phyloP scores from a whole-genome alignment of 1,140 invertebrate genomes.

The Pomacea maculata region DNA sequence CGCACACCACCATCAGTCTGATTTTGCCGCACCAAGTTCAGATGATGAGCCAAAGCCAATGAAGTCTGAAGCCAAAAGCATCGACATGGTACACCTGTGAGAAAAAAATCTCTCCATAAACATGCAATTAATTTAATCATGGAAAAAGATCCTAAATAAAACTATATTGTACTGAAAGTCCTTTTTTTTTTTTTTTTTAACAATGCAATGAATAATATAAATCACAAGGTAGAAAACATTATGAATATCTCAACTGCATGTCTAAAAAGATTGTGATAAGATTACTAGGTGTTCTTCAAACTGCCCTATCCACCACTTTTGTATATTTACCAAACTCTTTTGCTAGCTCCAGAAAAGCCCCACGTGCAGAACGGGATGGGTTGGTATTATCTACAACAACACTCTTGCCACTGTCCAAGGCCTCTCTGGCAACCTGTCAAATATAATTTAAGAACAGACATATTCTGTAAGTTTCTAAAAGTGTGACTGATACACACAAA shows the following conservation, averaged over 20 bases:
- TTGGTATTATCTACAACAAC: conserved; percentile 95
- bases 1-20: conserved; percentile 70
- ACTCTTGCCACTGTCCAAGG: conserved; percentile 74
- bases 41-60: conserved; percentile 84
- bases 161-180: no score
- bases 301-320: background rate
- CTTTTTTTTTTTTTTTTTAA: no score
- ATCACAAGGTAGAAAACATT: no score
- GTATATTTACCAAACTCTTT: conserved; percentile 67
- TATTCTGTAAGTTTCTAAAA: background rate
- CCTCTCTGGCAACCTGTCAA: conserved; percentile 52
- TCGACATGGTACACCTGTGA: conserved; percentile 73
- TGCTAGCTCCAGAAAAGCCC: conserved; percentile 76
- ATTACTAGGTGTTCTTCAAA: no score
- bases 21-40: conserved; percentile 83
- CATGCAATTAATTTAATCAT: no score
- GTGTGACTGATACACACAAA: background rate
- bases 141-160: no score
- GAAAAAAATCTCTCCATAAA: background rate
- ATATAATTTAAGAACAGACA: background rate
- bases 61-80: conserved; percentile 83
- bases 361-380: conserved; percentile 78
- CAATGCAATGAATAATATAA: no score
- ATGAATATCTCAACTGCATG: no score
- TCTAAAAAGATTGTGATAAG: no score